These are phyloP conservation scores for Neotoxoptera formosana DNA, from an alignment of 1,140 invertebrate species.

Conservation along the genomic window DNA sequence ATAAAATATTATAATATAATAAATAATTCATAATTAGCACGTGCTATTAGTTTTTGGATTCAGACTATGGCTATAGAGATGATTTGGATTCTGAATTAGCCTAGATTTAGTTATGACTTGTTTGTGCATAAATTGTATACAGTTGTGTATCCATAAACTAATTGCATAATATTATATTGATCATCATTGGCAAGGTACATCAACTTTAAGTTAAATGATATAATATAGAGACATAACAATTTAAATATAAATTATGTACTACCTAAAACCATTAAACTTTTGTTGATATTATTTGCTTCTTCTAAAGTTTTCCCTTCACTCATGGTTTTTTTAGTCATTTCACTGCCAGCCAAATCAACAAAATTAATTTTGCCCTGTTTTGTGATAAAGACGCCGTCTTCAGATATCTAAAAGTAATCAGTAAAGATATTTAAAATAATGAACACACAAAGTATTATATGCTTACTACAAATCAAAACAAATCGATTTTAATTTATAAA, in stretches of 20 bases:
- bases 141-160: background rate
- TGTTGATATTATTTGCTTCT: conserved; percentile 96
- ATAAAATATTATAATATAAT: background rate
- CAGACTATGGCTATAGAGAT: too few relatives aligned
- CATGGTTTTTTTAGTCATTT: conserved; percentile 92
- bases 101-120: background rate
- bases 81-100: background rate
- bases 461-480: background rate
- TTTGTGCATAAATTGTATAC: background rate
- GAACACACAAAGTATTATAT: background rate
- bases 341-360: conserved; percentile 92
- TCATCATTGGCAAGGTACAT: background rate
- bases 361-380: conserved; percentile 93
- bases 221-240: background rate
- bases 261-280: conserved; percentile 94
- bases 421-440: background rate
- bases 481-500: background rate
- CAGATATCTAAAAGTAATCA: conserved; percentile 64
- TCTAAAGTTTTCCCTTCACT: conserved; percentile 89
- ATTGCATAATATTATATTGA: background rate
- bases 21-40: background rate
- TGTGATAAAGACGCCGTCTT: conserved; percentile 83
- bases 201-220: background rate
- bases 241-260: conserved; percentile 60
- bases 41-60: background rate